These are phyloP conservation scores for Nyctalus aviator DNA, from an alignment of 2,797 vertebrate genomes.

Conservation along the genomic window DNA sequence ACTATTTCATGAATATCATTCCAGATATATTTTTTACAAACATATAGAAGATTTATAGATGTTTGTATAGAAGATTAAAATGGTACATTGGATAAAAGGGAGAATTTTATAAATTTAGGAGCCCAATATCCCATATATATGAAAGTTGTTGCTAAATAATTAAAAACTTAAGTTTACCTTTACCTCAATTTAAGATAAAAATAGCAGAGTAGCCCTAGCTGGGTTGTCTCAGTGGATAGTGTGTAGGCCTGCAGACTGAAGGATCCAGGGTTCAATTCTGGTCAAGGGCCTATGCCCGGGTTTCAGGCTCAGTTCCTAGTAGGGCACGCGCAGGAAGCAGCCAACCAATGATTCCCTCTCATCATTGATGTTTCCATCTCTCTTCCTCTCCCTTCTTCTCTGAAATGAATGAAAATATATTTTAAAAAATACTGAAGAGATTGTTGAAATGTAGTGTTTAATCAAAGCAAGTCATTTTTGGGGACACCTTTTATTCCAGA, in stretches of 20 bases:
- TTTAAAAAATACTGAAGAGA: conserved; percentile 17
- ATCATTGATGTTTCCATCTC: too few relatives aligned
- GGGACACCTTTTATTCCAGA: neutral
- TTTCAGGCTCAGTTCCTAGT: too few relatives aligned
- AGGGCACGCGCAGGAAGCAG: too few relatives aligned
- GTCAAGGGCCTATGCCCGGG: too few relatives aligned
- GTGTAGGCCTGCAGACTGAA: too few relatives aligned
- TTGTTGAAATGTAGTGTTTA: neutral
- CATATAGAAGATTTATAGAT: too few relatives aligned
- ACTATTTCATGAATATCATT: neutral
- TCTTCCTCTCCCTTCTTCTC: too few relatives aligned
- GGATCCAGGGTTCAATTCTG: too few relatives aligned
- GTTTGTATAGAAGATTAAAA: neutral
- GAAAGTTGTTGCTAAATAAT: neutral
- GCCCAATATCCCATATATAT: neutral
- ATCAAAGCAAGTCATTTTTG: conserved; percentile 21
- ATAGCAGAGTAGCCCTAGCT: neutral
- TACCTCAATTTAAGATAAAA: conserved; percentile 38
- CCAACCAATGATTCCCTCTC: too few relatives aligned
- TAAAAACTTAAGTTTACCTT: neutral
- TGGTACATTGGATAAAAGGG: neutral
- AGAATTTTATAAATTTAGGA: conserved; percentile 8
- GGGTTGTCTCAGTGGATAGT: too few relatives aligned
- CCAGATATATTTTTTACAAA: too few relatives aligned
- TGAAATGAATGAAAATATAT: too few relatives aligned